Base-by-base conservation (phyloP, 1,140 invertebrate genomes). In the Bombyx mori region DNA sequence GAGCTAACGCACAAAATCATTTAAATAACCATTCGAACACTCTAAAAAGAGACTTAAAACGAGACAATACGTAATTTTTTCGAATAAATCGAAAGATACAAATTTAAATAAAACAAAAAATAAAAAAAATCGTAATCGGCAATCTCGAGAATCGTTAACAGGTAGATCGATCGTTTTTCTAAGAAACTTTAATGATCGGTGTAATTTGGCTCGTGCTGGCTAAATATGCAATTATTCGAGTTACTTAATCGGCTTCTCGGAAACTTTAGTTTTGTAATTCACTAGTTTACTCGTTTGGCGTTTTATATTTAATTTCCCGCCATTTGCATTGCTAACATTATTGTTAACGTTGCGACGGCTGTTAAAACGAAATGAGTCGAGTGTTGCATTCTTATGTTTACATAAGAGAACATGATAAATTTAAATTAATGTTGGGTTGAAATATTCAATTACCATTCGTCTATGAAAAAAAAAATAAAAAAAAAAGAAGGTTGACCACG, bases 191-290 rank as follows among this genome's bases (percentile, higher is more conserved):
- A 47, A 57, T 59, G 51, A 44, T 22, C 26, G 43, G 7, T 51
- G 57, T 58, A 61, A 66, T 66, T 63, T 66, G 61, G 61, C 66
- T 69, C 66, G 66, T 69, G 66, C 66, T 63, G 50, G 44, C 63
- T 63, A 55, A n/a, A 61, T 46, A 42, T 54, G 43, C 45, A 54
- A 54, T 54, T 54, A 43, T 46, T 44, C 6, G 26, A 8, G 44
- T 44, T 12, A 22, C 53, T 26, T 22, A 35, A 35, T 51, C 8
- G 2, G 12, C 44, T 54, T 54, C 53, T 45, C 26, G 45, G 53
- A 54, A 54, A n/a, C 3, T 49, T 49, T 9, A 10, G 8, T 49
- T n/a, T 35, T 35, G 26, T 35, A 35, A 35, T 35, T 35, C 26
- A 35, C 26, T 35, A 35, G 26, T 35, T 35, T 35, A 35, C 26